A percentile compares a stretch with the other conserved stretches of the same genome.
Evolutionary conservation across 2,888 invertebrate species (phyloP).

Genomic region (Stenodera caucasica): DNA sequence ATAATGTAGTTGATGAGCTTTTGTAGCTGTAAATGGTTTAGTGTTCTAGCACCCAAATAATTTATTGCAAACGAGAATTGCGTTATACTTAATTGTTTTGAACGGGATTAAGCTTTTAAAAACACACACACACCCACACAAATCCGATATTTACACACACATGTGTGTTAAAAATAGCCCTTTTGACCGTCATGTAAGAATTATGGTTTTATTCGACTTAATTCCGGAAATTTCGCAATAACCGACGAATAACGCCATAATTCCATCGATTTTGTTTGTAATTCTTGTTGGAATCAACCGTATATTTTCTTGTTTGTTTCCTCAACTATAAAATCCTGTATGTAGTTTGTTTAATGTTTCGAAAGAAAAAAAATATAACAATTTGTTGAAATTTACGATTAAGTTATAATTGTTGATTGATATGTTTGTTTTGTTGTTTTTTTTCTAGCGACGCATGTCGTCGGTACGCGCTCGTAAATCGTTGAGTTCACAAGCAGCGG

Average conservation of each 20-base stretch:
- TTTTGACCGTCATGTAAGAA: background rate
- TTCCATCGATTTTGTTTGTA: background rate
- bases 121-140: slow-evolving; percentile 14
- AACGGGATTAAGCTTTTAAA: slow-evolving; percentile 37
- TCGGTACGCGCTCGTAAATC: slow-evolving; percentile 57
- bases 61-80: slow-evolving; percentile 27
- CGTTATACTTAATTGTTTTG: slow-evolving; percentile 23
- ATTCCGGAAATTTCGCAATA: no score
- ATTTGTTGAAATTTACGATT: no score
- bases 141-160: background rate
- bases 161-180: background rate
- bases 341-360: slow-evolving; percentile 10
- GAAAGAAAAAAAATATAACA: slow-evolving; percentile 4
- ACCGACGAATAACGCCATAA: no score
- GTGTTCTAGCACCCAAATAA: slow-evolving; percentile 34
- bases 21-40: slow-evolving; percentile 31
- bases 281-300: background rate
- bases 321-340: slow-evolving; percentile 5
- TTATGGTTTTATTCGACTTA: slow-evolving; percentile 2
- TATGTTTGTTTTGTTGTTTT: slow-evolving; percentile 35
- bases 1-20: slow-evolving; percentile 25
- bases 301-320: slow-evolving; percentile 5
- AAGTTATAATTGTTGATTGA: background rate
- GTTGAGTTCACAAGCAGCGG: slow-evolving; percentile 56
- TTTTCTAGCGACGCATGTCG: slow-evolving; percentile 56